These are phyloP conservation scores for Cataglyphis rosenhaueri DNA, from an alignment of 2,888 invertebrate species.

Conservation along the genomic window DNA sequence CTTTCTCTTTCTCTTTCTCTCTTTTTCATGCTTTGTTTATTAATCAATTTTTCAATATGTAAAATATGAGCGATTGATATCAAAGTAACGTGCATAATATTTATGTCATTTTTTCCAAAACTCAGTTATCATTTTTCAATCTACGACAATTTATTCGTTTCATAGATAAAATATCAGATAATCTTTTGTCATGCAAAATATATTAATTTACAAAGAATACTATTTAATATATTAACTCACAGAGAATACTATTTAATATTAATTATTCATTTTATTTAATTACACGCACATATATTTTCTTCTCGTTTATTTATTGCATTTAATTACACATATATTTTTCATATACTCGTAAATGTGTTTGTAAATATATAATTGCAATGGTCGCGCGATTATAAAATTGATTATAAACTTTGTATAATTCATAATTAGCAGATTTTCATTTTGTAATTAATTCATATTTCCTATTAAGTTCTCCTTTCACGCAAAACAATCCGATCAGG, in stretches of 20 bases:
- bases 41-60: constrained; percentile 8
- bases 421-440: not conserved
- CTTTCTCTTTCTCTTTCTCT: not conserved
- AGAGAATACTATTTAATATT: not conserved
- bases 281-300: not conserved
- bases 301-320: not conserved
- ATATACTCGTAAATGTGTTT: not conserved
- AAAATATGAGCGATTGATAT: not conserved
- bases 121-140: constrained; percentile 70
- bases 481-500: not conserved
- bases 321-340: not conserved
- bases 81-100: constrained; percentile 44
- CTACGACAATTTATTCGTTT: constrained; percentile 51
- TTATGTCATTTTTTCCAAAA: constrained; percentile 53
- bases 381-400: not conserved
- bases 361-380: constrained; percentile 3
- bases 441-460: not conserved
- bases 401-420: not conserved
- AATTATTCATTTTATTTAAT: not conserved
- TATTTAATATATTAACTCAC: not conserved
- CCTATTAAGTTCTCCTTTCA: not conserved
- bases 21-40: not conserved
- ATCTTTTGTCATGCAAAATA: not conserved
- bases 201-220: not conserved
- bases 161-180: not conserved